These are phyloP conservation scores for Itoplectis maculator DNA, from an alignment of 2,888 invertebrate species.

Conservation along the genomic window DNA sequence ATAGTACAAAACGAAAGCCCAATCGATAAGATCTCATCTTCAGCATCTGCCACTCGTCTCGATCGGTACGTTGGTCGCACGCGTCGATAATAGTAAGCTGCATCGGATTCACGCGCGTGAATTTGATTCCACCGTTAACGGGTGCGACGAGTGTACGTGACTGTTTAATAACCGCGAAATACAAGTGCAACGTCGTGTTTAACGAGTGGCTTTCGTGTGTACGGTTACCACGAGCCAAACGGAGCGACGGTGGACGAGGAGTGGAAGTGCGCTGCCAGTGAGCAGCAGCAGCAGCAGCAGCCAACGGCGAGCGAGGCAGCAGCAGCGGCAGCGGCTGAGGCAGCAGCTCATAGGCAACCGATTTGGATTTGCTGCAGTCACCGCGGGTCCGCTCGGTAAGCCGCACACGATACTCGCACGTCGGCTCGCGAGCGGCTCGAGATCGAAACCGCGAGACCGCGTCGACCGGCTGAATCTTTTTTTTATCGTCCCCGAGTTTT, in stretches of 20 bases:
- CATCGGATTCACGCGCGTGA: constrained; percentile 13
- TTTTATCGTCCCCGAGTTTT: constrained; percentile 11
- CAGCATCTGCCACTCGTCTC: too few relatives aligned
- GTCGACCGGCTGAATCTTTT: constrained; percentile 12
- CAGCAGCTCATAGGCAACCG: constrained; percentile 68
- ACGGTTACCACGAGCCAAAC: constrained; percentile 17
- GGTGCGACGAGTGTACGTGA: constrained; percentile 3
- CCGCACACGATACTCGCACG: constrained; percentile 55
- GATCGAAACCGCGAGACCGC: constrained; percentile 72
- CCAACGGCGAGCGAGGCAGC: constrained; percentile 32
- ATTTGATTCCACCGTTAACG: constrained; percentile 21
- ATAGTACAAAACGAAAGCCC: too few relatives aligned
- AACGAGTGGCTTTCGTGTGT: constrained; percentile 19
- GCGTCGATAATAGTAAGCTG: not conserved
- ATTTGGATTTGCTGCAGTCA: constrained; percentile 76
- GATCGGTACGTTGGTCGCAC: not conserved
- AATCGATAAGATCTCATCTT: too few relatives aligned
- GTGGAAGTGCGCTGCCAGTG: constrained; percentile 43
- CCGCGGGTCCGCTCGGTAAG: constrained; percentile 76
- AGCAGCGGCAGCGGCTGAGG: constrained; percentile 52
- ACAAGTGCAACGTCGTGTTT: not conserved
- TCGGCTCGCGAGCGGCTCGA: constrained; percentile 68
- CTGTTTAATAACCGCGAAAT: constrained; percentile 7
- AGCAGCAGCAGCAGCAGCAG: constrained; percentile 48
- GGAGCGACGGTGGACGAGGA: constrained; percentile 45